Base-by-base conservation (phyloP, 2,888 invertebrate genomes). In the Papilio protenor region DNA sequence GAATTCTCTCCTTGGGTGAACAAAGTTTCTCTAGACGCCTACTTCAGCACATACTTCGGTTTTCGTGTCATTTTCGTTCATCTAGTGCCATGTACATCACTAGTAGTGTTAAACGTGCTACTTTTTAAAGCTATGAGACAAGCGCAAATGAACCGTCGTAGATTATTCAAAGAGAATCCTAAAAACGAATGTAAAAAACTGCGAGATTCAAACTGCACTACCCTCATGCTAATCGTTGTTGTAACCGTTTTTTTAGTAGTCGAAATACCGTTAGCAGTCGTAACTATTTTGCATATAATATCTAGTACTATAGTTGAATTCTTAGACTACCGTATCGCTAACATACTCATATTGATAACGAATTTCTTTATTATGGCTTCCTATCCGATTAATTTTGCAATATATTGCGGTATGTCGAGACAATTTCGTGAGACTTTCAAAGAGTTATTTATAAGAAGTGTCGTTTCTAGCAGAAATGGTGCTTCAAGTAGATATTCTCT, bases 341-440 rank as follows among this genome's bases (percentile, higher is more conserved):
- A 97, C 87, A 95, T 97, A 27, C 95, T 97, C 80, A 97, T 98
- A 77, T 90, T 97, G 79, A 96, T 98, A 87, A 98, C 98, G 14
- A 99, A 99, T 93, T 98, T 99, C 92, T 97, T 98, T 89, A 97
- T 99, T 80, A 97, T 98, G 79, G 96, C 98, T 55, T 98, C 98
- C 71, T 98, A 98, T 90, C 98, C 98, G n/a, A 97, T 98, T 79
- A 98, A 99, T 90, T 99, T 99, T 87, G 98, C 98, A 80, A 98
- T 99, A 82, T 99, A 99, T 88, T 99, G 98, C 89, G 98, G 98
- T 47, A 99, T 99, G 99, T 98, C 98, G 57, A 95, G 98, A 47
- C 98, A 98, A 89, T 99, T 99, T 91, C 95, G 99, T 75, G 98
- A 98, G 89, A 99, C 99, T 0, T 99, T 99, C 89, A 98, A 98